Evolutionary conservation across 2,797 vertebrate species (phyloP).

Genomic region (Falco biarmicus): DNA sequence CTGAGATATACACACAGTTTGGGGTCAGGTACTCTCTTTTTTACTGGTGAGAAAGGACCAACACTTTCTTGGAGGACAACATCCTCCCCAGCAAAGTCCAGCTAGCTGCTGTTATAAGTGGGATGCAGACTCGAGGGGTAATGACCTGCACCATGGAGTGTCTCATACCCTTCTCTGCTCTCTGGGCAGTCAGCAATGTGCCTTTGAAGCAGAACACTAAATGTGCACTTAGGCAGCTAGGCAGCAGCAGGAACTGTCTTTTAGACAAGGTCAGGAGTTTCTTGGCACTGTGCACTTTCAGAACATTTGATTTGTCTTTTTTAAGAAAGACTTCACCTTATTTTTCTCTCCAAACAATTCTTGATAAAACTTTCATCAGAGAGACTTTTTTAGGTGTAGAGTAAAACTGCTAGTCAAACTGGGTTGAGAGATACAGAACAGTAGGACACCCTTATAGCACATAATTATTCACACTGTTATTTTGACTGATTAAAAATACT

Average conservation of each 20-base stretch:
- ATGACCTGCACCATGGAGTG: background rate
- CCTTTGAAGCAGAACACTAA: background rate
- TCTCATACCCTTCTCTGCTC: background rate
- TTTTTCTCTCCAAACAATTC: background rate
- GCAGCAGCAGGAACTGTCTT: background rate
- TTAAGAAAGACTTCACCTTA: background rate
- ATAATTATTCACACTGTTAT: background rate
- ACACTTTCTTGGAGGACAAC: background rate
- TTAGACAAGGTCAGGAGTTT: background rate
- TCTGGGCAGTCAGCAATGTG: accelerated
- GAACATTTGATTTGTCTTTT: background rate
- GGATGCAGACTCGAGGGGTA: background rate
- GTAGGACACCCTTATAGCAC: background rate
- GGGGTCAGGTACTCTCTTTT: background rate
- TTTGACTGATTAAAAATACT: conserved; percentile 8
- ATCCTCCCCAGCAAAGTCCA: background rate
- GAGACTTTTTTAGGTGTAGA: background rate
- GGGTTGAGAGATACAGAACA: background rate
- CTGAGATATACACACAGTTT: background rate
- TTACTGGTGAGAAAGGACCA: background rate
- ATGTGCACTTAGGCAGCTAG: background rate
- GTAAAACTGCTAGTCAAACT: background rate
- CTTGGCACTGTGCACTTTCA: background rate
- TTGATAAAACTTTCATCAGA: background rate
- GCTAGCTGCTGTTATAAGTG: background rate